phyloP scores from a whole-genome alignment of 2,888 invertebrate genomes.

The Melangyna quadrimaculata region DNA sequence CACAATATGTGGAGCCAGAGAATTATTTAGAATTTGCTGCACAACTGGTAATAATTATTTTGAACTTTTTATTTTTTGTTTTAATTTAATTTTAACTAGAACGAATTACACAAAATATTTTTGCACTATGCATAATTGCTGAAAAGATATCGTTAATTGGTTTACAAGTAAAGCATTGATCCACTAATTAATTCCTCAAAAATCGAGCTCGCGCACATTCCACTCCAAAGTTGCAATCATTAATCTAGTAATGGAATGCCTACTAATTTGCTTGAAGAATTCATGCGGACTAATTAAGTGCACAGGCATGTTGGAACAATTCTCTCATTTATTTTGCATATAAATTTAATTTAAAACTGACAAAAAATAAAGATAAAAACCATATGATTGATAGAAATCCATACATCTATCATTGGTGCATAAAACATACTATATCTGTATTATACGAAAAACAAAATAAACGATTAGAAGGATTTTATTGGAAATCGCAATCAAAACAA shows the following conservation, averaged over 20 bases:
- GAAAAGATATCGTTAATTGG: neutral
- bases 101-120: neutral
- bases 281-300: neutral
- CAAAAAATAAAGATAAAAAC: neutral
- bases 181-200: conserved; percentile 30
- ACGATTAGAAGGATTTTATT: neutral
- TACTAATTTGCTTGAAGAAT: neutral
- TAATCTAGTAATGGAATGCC: neutral
- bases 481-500: neutral
- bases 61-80: neutral
- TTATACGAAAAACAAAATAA: too few relatives aligned
- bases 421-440: too few relatives aligned
- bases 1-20: neutral
- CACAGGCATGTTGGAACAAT: neutral
- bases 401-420: neutral
- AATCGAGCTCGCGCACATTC: neutral
- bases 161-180: conserved; percentile 35
- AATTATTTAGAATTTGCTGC: neutral
- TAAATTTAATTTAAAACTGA: neutral
- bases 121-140: neutral
- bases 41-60: neutral
- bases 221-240: neutral
- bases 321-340: conserved; percentile 3
- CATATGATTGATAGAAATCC: neutral
- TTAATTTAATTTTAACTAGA: neutral